These are phyloP conservation scores for Onychomys torridus DNA, from an alignment of 2,797 vertebrate genomes.

Conservation along the genomic window DNA sequence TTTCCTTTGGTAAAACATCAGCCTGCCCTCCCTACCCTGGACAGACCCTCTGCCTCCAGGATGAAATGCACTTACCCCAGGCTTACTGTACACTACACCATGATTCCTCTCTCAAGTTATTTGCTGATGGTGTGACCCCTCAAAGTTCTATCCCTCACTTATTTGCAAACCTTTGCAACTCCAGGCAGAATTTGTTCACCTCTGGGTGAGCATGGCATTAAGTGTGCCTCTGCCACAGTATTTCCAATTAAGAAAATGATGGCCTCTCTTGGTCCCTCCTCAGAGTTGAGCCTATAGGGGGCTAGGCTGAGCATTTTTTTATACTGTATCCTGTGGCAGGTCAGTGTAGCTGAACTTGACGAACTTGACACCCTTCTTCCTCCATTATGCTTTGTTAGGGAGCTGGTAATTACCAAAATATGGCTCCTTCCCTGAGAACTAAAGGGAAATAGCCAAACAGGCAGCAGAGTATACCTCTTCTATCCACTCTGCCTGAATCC, in stretches of 20 bases:
- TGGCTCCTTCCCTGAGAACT: rapidly evolving
- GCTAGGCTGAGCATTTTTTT: rapidly evolving
- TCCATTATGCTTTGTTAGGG: no score
- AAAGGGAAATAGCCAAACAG: no score
- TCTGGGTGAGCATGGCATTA: not conserved
- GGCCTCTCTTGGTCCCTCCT: rapidly evolving
- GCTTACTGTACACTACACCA: no score
- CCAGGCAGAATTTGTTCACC: not conserved
- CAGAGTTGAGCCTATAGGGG: not conserved
- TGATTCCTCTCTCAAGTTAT: not conserved
- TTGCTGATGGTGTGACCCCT: not conserved
- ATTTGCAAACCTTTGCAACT: not conserved
- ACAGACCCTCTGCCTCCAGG: rapidly evolving
- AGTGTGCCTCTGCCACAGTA: no score
- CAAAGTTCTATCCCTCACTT: not conserved
- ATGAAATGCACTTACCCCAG: not conserved
- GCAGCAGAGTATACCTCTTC: rapidly evolving
- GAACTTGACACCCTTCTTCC: not conserved
- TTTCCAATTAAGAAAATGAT: not conserved
- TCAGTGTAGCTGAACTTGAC: not conserved
- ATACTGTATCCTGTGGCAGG: rapidly evolving
- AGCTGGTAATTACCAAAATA: not conserved
- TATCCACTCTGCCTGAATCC: not conserved
- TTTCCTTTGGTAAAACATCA: not conserved
- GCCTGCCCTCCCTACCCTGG: no score